A percentile compares a stretch with the other conserved stretches of the same genome.
These are phyloP conservation scores for Psephotus haematonotus DNA, from an alignment of 2,113 vertebrate species.

Conservation along the genomic window DNA sequence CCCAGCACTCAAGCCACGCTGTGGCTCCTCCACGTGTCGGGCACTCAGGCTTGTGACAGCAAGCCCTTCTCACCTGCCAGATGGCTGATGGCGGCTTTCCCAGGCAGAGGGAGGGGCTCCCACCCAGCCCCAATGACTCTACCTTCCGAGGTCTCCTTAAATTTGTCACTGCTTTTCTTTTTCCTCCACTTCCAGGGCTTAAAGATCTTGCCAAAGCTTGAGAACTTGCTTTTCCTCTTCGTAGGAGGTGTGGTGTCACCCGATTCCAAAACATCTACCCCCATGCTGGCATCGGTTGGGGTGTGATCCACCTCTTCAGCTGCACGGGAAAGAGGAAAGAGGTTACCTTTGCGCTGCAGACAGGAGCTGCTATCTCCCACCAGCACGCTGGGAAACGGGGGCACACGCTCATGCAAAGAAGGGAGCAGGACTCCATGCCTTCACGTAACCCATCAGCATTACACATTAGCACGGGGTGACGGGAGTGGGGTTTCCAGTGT, in stretches of 20 bases:
- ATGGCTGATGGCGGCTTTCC: neutral
- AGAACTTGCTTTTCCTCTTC: slow-evolving; percentile 97
- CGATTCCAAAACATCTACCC: slow-evolving; percentile 82
- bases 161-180: slow-evolving; percentile 98
- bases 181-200: slow-evolving; percentile 99
- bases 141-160: slow-evolving; percentile 98
- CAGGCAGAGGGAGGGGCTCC: neutral
- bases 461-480: neutral
- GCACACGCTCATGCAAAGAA: neutral
- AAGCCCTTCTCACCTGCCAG: neutral
- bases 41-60: neutral
- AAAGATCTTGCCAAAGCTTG: slow-evolving; percentile 95
- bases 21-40: rapidly evolving
- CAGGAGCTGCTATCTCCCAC: neutral
- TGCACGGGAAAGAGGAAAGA: neutral
- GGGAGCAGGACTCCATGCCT: neutral
- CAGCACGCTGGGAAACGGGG: neutral
- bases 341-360: neutral
- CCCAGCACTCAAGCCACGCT: neutral
- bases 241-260: slow-evolving; percentile 88
- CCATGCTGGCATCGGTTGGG: slow-evolving; percentile 71
- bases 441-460: neutral
- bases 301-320: slow-evolving; percentile 86
- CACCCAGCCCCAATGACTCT: neutral
- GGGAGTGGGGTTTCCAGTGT: neutral